phyloP scores from a whole-genome alignment of 1,140 invertebrate genomes.

The Dendrolimus punctatus region DNA sequence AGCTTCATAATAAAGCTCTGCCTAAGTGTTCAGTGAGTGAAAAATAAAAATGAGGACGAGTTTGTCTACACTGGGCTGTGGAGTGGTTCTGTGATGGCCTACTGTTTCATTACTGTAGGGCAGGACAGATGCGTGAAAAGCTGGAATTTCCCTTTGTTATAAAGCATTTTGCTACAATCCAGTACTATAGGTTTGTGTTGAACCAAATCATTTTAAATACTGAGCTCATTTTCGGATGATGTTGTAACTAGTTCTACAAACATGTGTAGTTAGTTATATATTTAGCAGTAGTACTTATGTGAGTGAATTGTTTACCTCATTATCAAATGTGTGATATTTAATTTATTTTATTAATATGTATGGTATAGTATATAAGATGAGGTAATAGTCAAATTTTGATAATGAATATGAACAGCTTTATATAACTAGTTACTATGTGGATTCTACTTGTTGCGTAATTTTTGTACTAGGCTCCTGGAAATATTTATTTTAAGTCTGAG shows the following conservation, averaged over 20 bases:
- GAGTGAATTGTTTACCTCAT: too few relatives aligned
- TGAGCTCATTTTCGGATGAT: conserved; percentile 9
- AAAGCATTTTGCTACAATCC: conserved; percentile 17
- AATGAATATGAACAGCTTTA: too few relatives aligned
- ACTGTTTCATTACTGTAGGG: conserved; percentile 52
- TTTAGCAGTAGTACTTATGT: too few relatives aligned
- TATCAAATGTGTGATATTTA: too few relatives aligned
- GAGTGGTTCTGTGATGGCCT: conserved; percentile 24
- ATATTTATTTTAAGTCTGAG: too few relatives aligned
- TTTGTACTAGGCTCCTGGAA: too few relatives aligned
- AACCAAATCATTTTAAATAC: conserved; percentile 8
- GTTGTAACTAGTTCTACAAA: neutral
- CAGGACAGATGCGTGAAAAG: conserved; percentile 28
- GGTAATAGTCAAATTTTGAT: too few relatives aligned
- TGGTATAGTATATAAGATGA: too few relatives aligned
- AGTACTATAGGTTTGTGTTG: conserved; percentile 9
- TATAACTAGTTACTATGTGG: too few relatives aligned
- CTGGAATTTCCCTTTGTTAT: conserved; percentile 39
- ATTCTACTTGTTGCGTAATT: too few relatives aligned
- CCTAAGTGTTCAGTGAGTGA: conserved; percentile 26
- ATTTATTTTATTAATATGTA: too few relatives aligned
- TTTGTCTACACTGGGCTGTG: conserved; percentile 19
- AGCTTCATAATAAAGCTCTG: conserved; percentile 12
- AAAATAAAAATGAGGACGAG: conserved; percentile 29
- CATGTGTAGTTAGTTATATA: too few relatives aligned